phyloP scores from a whole-genome alignment of 2,888 invertebrate species.

The Fragum whitleyi region DNA sequence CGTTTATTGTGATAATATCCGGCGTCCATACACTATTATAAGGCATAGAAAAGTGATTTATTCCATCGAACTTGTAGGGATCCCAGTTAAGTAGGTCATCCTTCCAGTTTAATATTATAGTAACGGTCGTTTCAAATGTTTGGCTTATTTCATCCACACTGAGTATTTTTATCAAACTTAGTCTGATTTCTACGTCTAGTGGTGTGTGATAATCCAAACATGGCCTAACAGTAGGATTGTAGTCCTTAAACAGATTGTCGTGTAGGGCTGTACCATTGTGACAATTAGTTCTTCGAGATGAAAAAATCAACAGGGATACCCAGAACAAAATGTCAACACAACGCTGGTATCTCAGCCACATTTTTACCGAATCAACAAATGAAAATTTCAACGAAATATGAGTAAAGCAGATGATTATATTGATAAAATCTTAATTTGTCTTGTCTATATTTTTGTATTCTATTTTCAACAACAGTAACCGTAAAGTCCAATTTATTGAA shows the following conservation, averaged over 20 bases:
- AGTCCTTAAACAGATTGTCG: conserved; percentile 2
- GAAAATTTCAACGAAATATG: too few relatives aligned
- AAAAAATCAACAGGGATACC: background rate
- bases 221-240: conserved; percentile 16
- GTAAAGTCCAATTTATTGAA: too few relatives aligned
- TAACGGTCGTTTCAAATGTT: conserved; percentile 31
- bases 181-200: background rate
- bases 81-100: conserved; percentile 48
- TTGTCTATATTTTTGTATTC: too few relatives aligned
- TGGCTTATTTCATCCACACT: conserved; percentile 41
- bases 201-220: background rate
- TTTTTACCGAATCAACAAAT: too few relatives aligned
- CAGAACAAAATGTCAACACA: background rate
- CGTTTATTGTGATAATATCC: conserved; percentile 34
- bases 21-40: conserved; percentile 43
- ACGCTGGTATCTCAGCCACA: background rate
- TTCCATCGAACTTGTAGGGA: conserved; percentile 9
- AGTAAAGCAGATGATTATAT: too few relatives aligned
- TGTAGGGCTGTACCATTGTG: background rate
- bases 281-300: background rate
- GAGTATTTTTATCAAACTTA: conserved; percentile 31
- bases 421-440: too few relatives aligned
- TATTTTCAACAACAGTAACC: too few relatives aligned
- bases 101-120: conserved; percentile 37
- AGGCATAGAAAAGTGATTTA: conserved; percentile 30